Base-by-base conservation (phyloP, 2,888 invertebrate genomes). In the Mythimna lalbum region DNA sequence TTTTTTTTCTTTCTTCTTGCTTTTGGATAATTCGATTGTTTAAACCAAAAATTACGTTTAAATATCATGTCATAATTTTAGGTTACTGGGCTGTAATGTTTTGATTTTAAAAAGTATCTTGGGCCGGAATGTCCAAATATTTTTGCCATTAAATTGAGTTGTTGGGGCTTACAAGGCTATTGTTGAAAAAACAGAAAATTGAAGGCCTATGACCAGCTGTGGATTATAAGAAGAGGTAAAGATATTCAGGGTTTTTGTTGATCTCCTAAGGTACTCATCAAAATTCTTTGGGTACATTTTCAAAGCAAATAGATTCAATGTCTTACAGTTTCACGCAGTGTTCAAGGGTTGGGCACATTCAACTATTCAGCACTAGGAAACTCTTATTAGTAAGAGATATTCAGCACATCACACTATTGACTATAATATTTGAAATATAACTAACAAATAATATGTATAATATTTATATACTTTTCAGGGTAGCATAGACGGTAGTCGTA, bases 401-500 rank as follows among this genome's bases (percentile, higher is more conserved):
- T 23, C 21, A 39, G 65, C 78, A 78, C 75, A 36, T 0, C 57
- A 69, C 75, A 43, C 19, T 31, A 7, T 47, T 31, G 5, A 59
- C 21, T 43, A 21, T 31, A 50, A 36, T 19, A 43, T 1, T 60
- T 50, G 23, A 53, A 66, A 27, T 60, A 67, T 65, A 21, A 69
- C 52, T 79, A 79, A 79, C 65, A 31, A 36, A 39, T 55, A 62
- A 64, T 75, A 65, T 75, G 66, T 78, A 66, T 66, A 56, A 79
- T 79, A 63, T 63, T 70, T 79, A 75, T 71, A 60, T 80, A 69
- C 21, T 63, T 83, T 80, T 67, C 63, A 69, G 75, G 69, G 76
- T 78, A 78, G 59, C 60, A 9, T 75, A 81, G 68, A 70, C 21
- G 27, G 59, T 75, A 79, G 67, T 63, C 21, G 69, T 79, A 5